phyloP scores from a whole-genome alignment of 2,113 vertebrate genomes.

The Lontra canadensis region DNA sequence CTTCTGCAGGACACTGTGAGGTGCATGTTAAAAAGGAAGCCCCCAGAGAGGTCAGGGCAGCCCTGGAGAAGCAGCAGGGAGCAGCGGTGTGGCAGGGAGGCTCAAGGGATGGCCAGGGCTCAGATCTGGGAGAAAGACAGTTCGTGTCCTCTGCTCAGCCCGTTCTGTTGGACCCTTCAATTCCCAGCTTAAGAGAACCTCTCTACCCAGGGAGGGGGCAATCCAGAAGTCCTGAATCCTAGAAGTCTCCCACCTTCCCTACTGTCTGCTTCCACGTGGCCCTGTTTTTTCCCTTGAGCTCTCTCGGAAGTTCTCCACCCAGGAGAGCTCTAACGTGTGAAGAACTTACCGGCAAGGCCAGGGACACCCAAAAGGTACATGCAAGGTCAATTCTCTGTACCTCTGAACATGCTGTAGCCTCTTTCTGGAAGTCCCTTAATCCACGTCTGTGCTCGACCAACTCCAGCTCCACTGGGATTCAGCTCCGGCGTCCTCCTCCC shows the following conservation, averaged over 20 bases:
- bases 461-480: background rate
- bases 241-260: background rate
- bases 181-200: background rate
- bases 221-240: background rate
- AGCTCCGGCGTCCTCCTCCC: background rate
- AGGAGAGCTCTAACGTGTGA: background rate
- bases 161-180: background rate
- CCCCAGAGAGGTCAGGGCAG: constrained; percentile 49
- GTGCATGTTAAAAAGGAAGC: constrained; percentile 78
- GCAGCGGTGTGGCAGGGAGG: background rate
- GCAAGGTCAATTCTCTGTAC: background rate
- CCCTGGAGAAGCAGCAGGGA: constrained; percentile 57
- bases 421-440: background rate
- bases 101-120: background rate
- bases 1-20: constrained; percentile 58
- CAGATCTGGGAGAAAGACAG: background rate
- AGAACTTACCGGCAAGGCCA: background rate
- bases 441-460: background rate
- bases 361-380: background rate
- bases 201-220: background rate
- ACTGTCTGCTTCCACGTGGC: background rate
- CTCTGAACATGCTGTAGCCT: background rate
- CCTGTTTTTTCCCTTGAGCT: background rate
- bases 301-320: background rate
- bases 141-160: background rate